These are phyloP conservation scores for Pangasius mekongensis DNA, from an alignment of 2,797 vertebrate species.

Conservation along the genomic window DNA sequence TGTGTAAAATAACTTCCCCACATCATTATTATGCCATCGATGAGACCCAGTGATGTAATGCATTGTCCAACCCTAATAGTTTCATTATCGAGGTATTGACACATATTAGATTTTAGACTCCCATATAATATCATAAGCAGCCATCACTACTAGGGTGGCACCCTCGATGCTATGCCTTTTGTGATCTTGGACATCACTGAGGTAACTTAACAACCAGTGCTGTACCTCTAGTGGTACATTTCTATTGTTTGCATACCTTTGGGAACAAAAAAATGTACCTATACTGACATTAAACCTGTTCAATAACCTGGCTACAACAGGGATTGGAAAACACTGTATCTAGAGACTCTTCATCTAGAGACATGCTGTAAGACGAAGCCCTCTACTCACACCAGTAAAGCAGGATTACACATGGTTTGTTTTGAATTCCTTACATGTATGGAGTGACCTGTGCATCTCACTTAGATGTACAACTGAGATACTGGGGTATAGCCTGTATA, in stretches of 20 bases:
- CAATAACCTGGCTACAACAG: neutral
- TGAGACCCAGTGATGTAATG: neutral
- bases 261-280: neutral
- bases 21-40: neutral
- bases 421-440: slow-evolving; percentile 20
- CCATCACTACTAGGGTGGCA: neutral
- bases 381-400: neutral
- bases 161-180: neutral
- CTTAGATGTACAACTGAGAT: neutral
- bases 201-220: neutral
- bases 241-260: neutral
- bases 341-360: neutral
- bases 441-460: neutral
- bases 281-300: neutral
- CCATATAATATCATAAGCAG: neutral
- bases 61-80: neutral
- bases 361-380: neutral
- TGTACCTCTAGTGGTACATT: neutral
- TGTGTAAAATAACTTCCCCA: neutral
- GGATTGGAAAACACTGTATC: neutral
- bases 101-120: neutral
- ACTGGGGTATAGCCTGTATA: neutral
- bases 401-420: slow-evolving; percentile 11
- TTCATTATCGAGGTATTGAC: neutral
- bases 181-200: neutral